These are phyloP conservation scores for Zaprionus gabonicus DNA, from an alignment of 1,140 invertebrate genomes.

Conservation along the genomic window DNA sequence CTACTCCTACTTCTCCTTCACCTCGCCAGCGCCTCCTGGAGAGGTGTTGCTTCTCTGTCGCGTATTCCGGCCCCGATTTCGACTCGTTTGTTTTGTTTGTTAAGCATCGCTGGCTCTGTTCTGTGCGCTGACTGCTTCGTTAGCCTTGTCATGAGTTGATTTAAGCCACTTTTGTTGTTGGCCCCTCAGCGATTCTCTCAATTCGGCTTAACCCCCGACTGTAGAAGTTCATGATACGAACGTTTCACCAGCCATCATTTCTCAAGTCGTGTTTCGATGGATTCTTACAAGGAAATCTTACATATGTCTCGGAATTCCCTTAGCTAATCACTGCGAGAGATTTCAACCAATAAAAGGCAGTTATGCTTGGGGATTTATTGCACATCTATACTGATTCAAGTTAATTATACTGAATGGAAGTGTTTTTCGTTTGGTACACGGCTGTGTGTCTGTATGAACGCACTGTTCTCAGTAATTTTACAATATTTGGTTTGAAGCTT, in stretches of 20 bases:
- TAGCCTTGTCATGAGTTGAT: conserved; percentile 76
- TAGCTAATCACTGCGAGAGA: neutral
- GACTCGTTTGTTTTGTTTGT: conserved; percentile 68
- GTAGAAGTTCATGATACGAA: conserved; percentile 19
- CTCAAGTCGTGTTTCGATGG: neutral
- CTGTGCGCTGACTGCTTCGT: conserved; percentile 77
- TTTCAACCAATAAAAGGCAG: neutral
- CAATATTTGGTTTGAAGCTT: neutral
- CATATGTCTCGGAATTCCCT: neutral
- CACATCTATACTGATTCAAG: too few species aligned
- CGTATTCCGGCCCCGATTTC: conserved; percentile 40
- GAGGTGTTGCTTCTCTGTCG: conserved; percentile 59
- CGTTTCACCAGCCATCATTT: conserved; percentile 3
- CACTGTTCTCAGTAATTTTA: neutral
- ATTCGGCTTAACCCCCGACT: neutral
- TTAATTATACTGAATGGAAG: too few species aligned
- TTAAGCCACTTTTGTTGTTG: conserved; percentile 73
- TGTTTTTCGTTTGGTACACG: too few species aligned
- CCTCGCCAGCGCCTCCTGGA: conserved; percentile 19
- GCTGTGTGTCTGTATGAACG: neutral
- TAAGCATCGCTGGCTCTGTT: conserved; percentile 18
- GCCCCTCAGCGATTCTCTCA: neutral
- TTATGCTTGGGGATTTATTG: neutral
- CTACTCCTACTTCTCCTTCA: neutral
- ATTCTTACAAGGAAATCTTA: neutral